Conservation (phyloP, 2,888 invertebrate species). For the Scotopteryx bipunctaria region DNA sequence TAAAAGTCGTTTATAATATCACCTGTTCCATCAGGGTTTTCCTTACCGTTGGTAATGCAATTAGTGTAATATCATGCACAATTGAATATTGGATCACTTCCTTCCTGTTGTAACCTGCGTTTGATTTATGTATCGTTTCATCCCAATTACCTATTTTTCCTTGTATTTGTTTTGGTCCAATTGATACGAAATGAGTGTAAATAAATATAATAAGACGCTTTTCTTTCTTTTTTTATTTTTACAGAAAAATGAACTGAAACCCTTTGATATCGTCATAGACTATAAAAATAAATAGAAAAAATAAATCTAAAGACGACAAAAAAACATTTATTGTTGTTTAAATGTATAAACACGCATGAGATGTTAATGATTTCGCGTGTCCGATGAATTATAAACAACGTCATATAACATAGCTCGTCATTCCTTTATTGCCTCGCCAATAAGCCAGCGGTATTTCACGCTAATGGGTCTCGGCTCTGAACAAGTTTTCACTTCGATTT, state of each 20-base stretch:
- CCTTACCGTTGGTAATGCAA: slow-evolving; percentile 8
- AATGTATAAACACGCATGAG: slow-evolving; percentile 7
- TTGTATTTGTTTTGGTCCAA: slow-evolving; percentile 4
- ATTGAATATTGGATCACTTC: not conserved
- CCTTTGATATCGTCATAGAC: not conserved
- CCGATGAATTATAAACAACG: slow-evolving; percentile 21
- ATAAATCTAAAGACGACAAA: not conserved
- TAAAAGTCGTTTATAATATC: slow-evolving; percentile 10
- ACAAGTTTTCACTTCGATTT: slow-evolving; percentile 54
- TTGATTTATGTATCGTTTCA: slow-evolving; percentile 7
- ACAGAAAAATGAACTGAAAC: not conserved
- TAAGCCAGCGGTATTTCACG: slow-evolving; percentile 36
- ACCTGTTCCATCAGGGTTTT: slow-evolving; percentile 16
- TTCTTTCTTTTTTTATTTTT: not conserved
- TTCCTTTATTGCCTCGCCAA: slow-evolving; percentile 32
- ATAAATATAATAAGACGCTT: slow-evolving; percentile 8
- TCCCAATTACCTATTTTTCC: slow-evolving; percentile 6
- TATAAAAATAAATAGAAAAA: not conserved
- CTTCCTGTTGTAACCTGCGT: slow-evolving; percentile 1
- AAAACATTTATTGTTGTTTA: not conserved
- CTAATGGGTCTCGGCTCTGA: slow-evolving; percentile 35
- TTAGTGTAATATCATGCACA: not conserved
- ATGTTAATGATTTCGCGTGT: slow-evolving; percentile 22
- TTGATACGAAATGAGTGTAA: slow-evolving; percentile 11
- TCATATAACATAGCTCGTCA: slow-evolving; percentile 21